Base-by-base conservation (phyloP, 2,113 vertebrate genomes). In the Mixornis gularis region DNA sequence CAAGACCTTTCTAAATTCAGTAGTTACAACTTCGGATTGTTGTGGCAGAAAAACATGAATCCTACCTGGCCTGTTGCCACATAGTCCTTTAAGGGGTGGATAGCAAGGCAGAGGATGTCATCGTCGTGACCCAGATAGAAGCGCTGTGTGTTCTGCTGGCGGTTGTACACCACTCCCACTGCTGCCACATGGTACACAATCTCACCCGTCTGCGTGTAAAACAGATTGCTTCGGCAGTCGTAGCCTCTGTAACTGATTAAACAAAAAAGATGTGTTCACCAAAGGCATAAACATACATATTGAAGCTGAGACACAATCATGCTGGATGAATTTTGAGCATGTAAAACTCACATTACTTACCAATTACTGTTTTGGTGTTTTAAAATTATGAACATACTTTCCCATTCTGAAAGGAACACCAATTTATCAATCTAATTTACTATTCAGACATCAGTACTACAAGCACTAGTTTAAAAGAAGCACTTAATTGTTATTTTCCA, bases 111-210 rank as follows among this genome's bases (percentile, higher is more conserved):
- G 59, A 99, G 98, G 79, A 99, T 99, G 92, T 99, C 99, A 81
- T 99, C 99, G 26, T 99, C 98, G 14, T 99, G 99, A 29, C 99
- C 98, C 91, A 99, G 97, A 96, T 99, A 99, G 91, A 99, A 99
- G 81, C 98, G 98, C 55, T 99, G 99, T 0, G 98, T 99, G 94
- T 99, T 99, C 96, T 99, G 99, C 40, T 99, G 99, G 12, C 99
- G 98, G 97, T 99, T 99, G 93, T 99, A 99, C 79, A 99, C 98
- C 70, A 99, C 98, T 19, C 99, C 99, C 65, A 99, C 98, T 6
- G 99, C 99, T 13, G 99, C 99, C 65, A 99, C 99, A 2, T 99
- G 99, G 97, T 99, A 99, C 16, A 99, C 99, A 26, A 99, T 99
- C 93, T 99, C 99, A 62, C 99, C 99, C 4, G 98, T 99, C 97